These are phyloP conservation scores for Polydrusus pterygomalis DNA, from an alignment of 2,888 invertebrate genomes.

Conservation along the genomic window DNA sequence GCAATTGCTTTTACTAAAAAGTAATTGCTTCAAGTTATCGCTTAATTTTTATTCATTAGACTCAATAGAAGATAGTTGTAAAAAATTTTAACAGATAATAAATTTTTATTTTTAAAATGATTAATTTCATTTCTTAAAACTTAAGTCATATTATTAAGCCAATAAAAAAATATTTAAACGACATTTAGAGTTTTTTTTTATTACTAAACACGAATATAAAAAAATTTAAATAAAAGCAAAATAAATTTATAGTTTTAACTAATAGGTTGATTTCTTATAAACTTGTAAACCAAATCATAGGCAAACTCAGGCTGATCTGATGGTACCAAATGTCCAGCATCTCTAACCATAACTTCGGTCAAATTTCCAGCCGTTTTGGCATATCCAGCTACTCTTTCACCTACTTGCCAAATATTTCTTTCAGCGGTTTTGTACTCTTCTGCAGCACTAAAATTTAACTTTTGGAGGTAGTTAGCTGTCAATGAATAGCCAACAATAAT, in stretches of 20 bases:
- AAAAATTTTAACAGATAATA: no score
- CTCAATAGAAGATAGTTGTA: no score
- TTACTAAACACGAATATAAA: no score
- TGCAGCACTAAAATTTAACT: constrained; percentile 81
- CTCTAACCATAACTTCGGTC: constrained; percentile 81
- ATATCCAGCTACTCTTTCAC: constrained; percentile 81
- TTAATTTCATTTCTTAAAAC: no score
- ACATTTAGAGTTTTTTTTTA: no score
- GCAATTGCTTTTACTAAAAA: no score
- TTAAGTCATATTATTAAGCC: no score
- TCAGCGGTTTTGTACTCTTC: constrained; percentile 79
- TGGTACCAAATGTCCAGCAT: constrained; percentile 88
- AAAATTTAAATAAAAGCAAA: background rate
- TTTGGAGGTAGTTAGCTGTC: constrained; percentile 85
- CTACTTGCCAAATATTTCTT: constrained; percentile 80
- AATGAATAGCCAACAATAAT: constrained; percentile 92
- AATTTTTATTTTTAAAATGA: no score
- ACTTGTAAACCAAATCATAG: constrained; percentile 77
- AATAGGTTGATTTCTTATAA: constrained; percentile 49
- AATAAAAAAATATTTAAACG: no score
- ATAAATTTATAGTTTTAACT: background rate
- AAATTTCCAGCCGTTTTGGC: constrained; percentile 80
- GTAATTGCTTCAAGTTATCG: no score
- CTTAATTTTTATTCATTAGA: no score
- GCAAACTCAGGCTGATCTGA: constrained; percentile 85